phyloP scores from a whole-genome alignment of 2,113 vertebrate genomes.

The Bufo gargarizans region DNA sequence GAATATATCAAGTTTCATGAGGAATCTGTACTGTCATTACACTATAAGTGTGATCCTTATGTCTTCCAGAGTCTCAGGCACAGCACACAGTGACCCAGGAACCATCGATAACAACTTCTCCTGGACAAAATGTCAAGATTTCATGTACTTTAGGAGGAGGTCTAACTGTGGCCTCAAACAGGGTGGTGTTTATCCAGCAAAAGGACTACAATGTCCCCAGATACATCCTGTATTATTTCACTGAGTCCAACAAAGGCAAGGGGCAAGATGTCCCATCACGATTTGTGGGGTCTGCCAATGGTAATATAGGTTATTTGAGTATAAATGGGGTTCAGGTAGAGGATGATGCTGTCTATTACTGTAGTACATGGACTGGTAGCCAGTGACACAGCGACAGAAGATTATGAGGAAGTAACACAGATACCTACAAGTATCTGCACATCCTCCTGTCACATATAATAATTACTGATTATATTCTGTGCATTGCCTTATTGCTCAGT shows the following conservation, averaged over 20 bases:
- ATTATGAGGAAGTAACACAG: slow-evolving; percentile 24
- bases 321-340: slow-evolving; percentile 18
- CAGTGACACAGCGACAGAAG: neutral
- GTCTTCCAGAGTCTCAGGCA: slow-evolving; percentile 23
- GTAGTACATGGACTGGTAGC: neutral
- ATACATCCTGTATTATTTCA: neutral
- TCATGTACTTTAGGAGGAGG: neutral
- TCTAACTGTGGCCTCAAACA: neutral
- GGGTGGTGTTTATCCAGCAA: slow-evolving; percentile 33
- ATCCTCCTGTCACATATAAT: neutral
- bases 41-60: neutral
- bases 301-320: slow-evolving; percentile 31
- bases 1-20: neutral
- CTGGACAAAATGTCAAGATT: neutral
- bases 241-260: slow-evolving; percentile 4
- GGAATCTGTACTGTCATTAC: neutral
- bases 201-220: neutral
- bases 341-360: slow-evolving; percentile 45
- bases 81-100: slow-evolving; percentile 33
- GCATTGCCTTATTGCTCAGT: too few species aligned
- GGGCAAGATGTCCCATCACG: slow-evolving; percentile 41
- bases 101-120: accelerated
- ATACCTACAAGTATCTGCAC: neutral
- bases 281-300: slow-evolving; percentile 40
- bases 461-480: too few species aligned